These are phyloP conservation scores for Galleria mellonella DNA, from an alignment of 1,140 invertebrate species.

Conservation along the genomic window DNA sequence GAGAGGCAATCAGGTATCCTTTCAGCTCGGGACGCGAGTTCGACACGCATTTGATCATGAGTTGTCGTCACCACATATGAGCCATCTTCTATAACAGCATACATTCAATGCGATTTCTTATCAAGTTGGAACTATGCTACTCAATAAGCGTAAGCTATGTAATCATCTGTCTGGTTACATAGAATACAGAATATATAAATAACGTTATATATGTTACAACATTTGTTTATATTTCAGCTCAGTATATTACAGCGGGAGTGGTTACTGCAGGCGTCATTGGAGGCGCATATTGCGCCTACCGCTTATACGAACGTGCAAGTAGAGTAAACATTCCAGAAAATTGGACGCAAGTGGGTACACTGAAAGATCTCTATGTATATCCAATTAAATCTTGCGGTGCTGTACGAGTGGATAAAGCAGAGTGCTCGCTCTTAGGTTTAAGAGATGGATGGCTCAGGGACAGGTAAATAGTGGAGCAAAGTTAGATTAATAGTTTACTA, in stretches of 20 bases:
- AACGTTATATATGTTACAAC: too few species aligned
- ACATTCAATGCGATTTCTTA: too few species aligned
- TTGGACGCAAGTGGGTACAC: conserved; percentile 68
- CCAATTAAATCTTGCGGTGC: conserved; percentile 75
- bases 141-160: too few species aligned
- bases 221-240: conserved; percentile 19
- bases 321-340: conserved; percentile 37
- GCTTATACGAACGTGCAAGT: conserved; percentile 23
- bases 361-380: conserved; percentile 69
- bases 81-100: too few species aligned
- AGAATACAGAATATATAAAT: too few species aligned
- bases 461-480: conserved; percentile 28
- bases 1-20: too few species aligned
- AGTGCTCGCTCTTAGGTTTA: conserved; percentile 69
- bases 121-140: too few species aligned
- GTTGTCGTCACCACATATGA: too few species aligned
- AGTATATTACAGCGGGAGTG: conserved; percentile 26
- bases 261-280: conserved; percentile 32
- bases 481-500: too few species aligned
- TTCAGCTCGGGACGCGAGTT: too few species aligned
- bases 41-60: too few species aligned
- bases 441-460: conserved; percentile 74
- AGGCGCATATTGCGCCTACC: conserved; percentile 38
- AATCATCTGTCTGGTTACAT: too few species aligned
- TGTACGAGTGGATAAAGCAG: conserved; percentile 52